phyloP scores from a whole-genome alignment of 2,113 vertebrate species.

The Panthera uncia region DNA sequence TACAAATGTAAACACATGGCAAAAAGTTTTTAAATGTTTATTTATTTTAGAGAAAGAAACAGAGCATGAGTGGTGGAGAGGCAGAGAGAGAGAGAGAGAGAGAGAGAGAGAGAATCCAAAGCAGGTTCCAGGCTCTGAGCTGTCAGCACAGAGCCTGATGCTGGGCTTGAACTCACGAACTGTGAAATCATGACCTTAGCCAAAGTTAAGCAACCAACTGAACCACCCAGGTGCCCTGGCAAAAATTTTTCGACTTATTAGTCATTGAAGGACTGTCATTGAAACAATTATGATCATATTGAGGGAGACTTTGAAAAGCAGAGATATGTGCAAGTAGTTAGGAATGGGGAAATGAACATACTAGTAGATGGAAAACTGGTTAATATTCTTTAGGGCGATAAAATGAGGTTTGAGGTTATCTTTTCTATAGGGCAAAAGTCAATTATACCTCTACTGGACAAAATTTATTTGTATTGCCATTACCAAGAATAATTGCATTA shows the following conservation, averaged over 20 bases:
- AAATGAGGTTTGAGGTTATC: not conserved
- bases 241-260: not conserved
- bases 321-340: not conserved
- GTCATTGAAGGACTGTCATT: not conserved
- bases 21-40: not conserved
- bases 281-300: not conserved
- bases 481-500: not conserved
- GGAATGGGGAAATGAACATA: conserved; percentile 2
- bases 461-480: not conserved
- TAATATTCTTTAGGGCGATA: not conserved
- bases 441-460: not conserved
- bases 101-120: no score
- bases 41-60: no score
- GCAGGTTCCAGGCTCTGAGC: no score
- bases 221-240: no score
- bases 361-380: not conserved
- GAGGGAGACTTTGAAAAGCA: not conserved
- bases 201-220: no score
- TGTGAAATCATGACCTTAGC: no score
- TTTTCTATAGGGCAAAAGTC: not conserved
- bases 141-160: no score
- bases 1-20: not conserved
- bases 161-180: no score
- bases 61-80: no score
- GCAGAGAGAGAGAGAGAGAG: no score